Conservation (phyloP, 2,888 invertebrate species). For the Folsomia manolachei region DNA sequence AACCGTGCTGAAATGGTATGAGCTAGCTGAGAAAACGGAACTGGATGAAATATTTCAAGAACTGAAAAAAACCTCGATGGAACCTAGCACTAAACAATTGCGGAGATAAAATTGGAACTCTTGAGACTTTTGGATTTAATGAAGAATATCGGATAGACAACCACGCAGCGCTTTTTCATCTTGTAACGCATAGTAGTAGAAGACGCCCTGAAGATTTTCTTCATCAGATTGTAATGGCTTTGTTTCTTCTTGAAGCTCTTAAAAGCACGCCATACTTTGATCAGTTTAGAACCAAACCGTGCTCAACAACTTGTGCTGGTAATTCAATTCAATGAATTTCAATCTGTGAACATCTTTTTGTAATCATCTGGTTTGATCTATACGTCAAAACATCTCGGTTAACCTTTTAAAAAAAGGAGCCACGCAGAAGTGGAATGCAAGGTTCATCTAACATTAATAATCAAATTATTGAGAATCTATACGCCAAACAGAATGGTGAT, state of each 20-base stretch:
- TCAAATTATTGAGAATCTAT: too few relatives aligned
- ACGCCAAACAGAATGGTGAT: too few relatives aligned
- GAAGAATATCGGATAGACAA: constrained; percentile 45
- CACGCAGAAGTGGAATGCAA: too few relatives aligned
- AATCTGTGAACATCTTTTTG: too few relatives aligned
- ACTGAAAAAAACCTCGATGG: constrained; percentile 2
- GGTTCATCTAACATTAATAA: too few relatives aligned
- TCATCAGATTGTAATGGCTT: constrained; percentile 45
- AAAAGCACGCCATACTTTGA: constrained; percentile 30
- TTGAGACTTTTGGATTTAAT: constrained; percentile 10
- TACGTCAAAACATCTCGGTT: too few relatives aligned
- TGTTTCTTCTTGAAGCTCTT: constrained; percentile 39
- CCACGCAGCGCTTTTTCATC: constrained; percentile 37
- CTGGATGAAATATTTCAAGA: constrained; percentile 16
- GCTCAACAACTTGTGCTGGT: too few relatives aligned
- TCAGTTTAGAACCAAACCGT: constrained; percentile 4
- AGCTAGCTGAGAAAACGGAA: constrained; percentile 30
- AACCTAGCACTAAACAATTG: constrained; percentile 2
- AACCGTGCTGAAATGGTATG: constrained; percentile 37
- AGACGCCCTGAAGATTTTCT: constrained; percentile 39
- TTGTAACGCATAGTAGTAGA: constrained; percentile 43
- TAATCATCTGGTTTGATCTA: too few relatives aligned
- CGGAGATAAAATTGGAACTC: constrained; percentile 13
- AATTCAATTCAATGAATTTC: too few relatives aligned
- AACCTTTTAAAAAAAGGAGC: too few relatives aligned